Evolutionary conservation across 2,113 vertebrate genomes (phyloP).

Genomic region (Symphodus melops): DNA sequence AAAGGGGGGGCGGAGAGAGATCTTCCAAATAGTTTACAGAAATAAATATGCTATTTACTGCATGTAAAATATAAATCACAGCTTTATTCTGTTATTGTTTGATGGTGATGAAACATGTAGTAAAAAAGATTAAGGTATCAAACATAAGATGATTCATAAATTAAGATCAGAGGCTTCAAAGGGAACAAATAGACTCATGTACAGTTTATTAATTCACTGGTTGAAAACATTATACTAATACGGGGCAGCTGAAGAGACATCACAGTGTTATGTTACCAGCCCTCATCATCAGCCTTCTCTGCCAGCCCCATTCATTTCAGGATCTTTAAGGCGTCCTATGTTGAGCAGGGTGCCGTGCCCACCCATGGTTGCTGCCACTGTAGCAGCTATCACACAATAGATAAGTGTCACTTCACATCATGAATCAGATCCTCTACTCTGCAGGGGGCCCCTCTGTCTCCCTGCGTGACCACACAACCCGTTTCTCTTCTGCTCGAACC

Average conservation of each 20-base stretch:
- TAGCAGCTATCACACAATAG: slow-evolving; percentile 34
- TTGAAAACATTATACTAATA: neutral
- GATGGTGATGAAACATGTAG: too few species aligned
- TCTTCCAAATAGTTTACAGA: too few species aligned
- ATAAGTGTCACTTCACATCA: slow-evolving; percentile 53
- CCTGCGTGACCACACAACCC: neutral
- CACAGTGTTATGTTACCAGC: neutral
- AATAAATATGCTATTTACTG: too few species aligned
- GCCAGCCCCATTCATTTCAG: slow-evolving; percentile 7
- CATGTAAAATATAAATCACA: too few species aligned
- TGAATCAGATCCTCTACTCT: slow-evolving; percentile 43
- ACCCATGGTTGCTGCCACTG: slow-evolving; percentile 36
- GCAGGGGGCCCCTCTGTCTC: slow-evolving; percentile 22
- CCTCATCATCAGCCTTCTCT: neutral
- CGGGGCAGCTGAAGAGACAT: neutral
- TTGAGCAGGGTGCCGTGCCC: slow-evolving; percentile 45
- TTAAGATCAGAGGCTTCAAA: too few species aligned
- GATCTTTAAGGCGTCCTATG: slow-evolving; percentile 12
- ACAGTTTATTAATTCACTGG: too few species aligned
- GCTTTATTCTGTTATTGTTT: too few species aligned
- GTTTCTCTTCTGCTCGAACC: neutral
- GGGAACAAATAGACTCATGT: too few species aligned
- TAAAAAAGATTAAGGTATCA: too few species aligned
- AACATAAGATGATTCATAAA: too few species aligned
- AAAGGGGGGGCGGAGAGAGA: too few species aligned